Evolutionary conservation across 2,113 vertebrate genomes (phyloP).

Genomic region (Calidris pygmaea): DNA sequence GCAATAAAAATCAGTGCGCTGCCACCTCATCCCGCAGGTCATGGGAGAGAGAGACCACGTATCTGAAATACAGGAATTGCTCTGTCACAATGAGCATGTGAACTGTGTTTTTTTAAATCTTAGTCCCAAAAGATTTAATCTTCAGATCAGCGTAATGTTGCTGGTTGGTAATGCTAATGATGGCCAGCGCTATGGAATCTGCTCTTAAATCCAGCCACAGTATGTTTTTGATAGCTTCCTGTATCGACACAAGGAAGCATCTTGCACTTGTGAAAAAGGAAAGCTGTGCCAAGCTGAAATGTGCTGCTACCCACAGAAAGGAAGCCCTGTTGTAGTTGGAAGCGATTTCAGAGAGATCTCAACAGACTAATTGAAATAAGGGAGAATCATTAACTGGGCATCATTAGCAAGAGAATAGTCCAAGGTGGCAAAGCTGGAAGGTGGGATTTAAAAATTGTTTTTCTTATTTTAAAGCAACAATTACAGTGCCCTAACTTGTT

Average conservation of each 20-base stretch:
- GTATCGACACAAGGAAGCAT: not conserved
- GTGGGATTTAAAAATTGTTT: not conserved
- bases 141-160: not conserved
- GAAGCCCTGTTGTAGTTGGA: not conserved
- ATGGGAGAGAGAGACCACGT: not conserved
- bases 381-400: not conserved
- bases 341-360: not conserved
- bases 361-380: not conserved
- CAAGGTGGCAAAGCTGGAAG: not conserved
- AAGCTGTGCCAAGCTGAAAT: constrained; percentile 55
- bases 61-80: not conserved
- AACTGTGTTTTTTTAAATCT: not conserved
- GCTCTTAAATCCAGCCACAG: not conserved
- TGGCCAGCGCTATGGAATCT: not conserved
- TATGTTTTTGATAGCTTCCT: constrained; percentile 17
- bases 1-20: constrained; percentile 57
- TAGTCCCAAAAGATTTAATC: not conserved
- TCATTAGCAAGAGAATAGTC: not conserved
- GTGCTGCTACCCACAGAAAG: not conserved
- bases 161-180: not conserved
- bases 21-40: not conserved
- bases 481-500: constrained; percentile 36
- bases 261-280: constrained; percentile 36
- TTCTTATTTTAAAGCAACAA: not conserved
- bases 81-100: not conserved